A percentile compares a stretch with the other conserved stretches of the same genome.
Conservation (phyloP, 2,888 invertebrate species). For the Drosophila trichaetosa region DNA sequence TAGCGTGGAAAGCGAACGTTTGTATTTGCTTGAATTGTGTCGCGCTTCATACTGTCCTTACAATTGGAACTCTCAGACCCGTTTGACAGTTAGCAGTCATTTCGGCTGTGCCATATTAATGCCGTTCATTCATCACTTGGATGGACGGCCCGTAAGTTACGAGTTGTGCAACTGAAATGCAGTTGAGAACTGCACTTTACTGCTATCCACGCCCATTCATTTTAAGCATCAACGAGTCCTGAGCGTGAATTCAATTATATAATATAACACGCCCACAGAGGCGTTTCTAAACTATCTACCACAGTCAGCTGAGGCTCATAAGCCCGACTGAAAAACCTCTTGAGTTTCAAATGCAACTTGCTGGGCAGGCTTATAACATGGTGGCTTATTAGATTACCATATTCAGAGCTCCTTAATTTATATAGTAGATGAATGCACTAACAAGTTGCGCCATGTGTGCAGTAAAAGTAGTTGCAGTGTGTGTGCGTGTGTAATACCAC, state of each 20-base stretch:
- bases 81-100: constrained; percentile 32
- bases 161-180: constrained; percentile 39
- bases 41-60: constrained; percentile 32
- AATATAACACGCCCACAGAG: constrained; percentile 35
- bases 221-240: constrained; percentile 1
- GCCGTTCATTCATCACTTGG: constrained; percentile 65
- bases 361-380: constrained; percentile 8
- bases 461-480: neutral
- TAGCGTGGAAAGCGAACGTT: constrained; percentile 3
- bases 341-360: constrained; percentile 7
- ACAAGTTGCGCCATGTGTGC: neutral
- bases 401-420: constrained; percentile 23
- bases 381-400: constrained; percentile 47
- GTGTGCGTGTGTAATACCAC: constrained; percentile 25
- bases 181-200: constrained; percentile 50
- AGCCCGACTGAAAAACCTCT: constrained; percentile 4
- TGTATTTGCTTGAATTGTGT: constrained; percentile 10
- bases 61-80: constrained; percentile 5
- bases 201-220: constrained; percentile 6
- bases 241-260: constrained; percentile 53
- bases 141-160: constrained; percentile 36
- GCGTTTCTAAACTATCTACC: constrained; percentile 17
- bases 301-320: constrained; percentile 4
- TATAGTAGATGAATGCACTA: constrained; percentile 11
- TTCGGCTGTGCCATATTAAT: constrained; percentile 64